A percentile compares a stretch with the other conserved stretches of the same genome.
Conservation (phyloP, 2,113 vertebrate species). For the Crotalus horridus region DNA sequence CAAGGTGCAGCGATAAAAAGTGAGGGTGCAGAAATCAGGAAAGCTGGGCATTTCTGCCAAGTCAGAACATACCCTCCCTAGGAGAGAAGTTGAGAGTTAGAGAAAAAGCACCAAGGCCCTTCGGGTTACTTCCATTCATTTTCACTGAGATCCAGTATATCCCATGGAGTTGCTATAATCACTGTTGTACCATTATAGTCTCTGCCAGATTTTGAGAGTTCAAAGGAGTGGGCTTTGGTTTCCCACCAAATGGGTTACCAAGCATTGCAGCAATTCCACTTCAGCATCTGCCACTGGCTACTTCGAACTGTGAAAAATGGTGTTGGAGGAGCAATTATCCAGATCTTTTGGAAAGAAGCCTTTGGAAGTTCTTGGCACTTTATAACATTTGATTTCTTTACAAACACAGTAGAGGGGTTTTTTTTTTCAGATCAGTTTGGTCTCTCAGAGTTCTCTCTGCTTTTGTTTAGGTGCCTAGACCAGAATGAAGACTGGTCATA, state of each 20-base stretch:
- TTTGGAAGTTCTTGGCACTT: neutral
- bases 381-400: neutral
- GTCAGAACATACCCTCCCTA: conserved; percentile 53
- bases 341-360: neutral
- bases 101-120: neutral
- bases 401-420: neutral
- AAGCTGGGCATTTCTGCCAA: conserved; percentile 29
- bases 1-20: conserved; percentile 54
- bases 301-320: neutral
- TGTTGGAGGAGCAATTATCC: neutral
- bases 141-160: neutral
- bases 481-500: neutral
- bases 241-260: neutral
- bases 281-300: neutral
- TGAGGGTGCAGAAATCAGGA: conserved; percentile 51
- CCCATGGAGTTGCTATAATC: neutral
- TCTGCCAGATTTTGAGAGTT: neutral
- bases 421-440: neutral
- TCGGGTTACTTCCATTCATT: neutral
- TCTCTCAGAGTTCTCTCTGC: neutral
- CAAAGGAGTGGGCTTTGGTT: neutral
- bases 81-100: conserved; percentile 32
- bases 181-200: neutral
- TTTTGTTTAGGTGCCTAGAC: neutral
- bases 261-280: neutral